These are phyloP conservation scores for Cepphus grylle DNA, from an alignment of 2,113 vertebrate genomes.

Conservation along the genomic window DNA sequence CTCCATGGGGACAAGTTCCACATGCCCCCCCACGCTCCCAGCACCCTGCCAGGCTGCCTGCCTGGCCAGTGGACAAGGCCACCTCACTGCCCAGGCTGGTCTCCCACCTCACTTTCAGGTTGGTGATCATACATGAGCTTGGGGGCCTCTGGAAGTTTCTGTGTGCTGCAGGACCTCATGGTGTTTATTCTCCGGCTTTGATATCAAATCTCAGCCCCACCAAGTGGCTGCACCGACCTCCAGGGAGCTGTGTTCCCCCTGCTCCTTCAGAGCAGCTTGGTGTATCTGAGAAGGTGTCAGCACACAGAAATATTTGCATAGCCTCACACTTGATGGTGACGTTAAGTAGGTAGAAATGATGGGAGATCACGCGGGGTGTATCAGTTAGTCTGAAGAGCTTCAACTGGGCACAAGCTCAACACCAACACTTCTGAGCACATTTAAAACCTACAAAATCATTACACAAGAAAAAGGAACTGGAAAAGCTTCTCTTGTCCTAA, in stretches of 20 bases:
- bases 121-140: neutral
- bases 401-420: neutral
- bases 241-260: neutral
- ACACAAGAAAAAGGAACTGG: neutral
- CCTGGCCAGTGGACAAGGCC: neutral
- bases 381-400: neutral
- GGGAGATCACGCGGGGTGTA: accelerated
- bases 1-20: neutral
- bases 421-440: neutral
- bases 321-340: neutral
- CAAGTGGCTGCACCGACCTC: neutral
- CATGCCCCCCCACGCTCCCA: accelerated
- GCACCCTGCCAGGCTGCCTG: neutral
- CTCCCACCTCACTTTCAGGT: neutral
- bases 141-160: neutral
- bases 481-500: neutral
- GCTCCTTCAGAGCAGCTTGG: neutral
- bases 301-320: neutral
- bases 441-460: neutral
- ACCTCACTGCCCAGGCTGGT: neutral
- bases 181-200: neutral
- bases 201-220: neutral
- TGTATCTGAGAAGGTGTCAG: neutral
- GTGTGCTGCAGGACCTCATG: neutral
- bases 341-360: neutral